Evolutionary conservation across 2,113 vertebrate genomes (phyloP), one percentile per base, ranked within the genome.

Genomic region (Capra hircus): DNA sequence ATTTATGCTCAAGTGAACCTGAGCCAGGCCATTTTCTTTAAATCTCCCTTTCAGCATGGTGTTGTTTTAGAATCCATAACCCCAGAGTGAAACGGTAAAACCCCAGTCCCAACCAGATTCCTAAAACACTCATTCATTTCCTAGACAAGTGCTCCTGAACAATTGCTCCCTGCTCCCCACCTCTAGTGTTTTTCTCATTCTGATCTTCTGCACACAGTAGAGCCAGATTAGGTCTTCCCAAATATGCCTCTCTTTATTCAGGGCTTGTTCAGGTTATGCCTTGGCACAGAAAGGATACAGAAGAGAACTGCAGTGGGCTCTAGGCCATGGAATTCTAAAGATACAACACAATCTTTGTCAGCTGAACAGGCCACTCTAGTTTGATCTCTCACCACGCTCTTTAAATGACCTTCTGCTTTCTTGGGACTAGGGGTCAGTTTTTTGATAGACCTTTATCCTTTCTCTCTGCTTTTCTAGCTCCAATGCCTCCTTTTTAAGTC

Each of bases 161-260:
- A 43, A 43, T 43, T 43, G 43, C 43, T 40, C 74, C n/a, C 48
- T 6, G 7, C 25, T 53, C 6, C 28, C 50, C 8, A 17, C 89
- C 7, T 50, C 86, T 78, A 60, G 19, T 27, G 81, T 78, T 43
- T 93, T 88, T 52, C 57, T 52, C 53, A 90, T 77, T 88, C 85
- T 86, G 33, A 83, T 62, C 14, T 83, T 95, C 93, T 90, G 92
- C 81, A 97, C 92, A 95, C 48, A 71, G 50, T 36, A 45, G 52
- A 90, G 80, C 52, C 55, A 97, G 48, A 90, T 87, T 89, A 55
- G 95, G 92, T 59, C 80, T 93, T 87, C 80, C 85, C n/a, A 96
- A 93, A 96, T 78, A 94, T 52, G 97, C 83, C 43, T 59, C 17
- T 64, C 52, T 91, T 93, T 95, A 60, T 85, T 43, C 48, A 55